These are phyloP conservation scores for Tachina fera DNA, from an alignment of 2,888 invertebrate genomes.

Conservation along the genomic window DNA sequence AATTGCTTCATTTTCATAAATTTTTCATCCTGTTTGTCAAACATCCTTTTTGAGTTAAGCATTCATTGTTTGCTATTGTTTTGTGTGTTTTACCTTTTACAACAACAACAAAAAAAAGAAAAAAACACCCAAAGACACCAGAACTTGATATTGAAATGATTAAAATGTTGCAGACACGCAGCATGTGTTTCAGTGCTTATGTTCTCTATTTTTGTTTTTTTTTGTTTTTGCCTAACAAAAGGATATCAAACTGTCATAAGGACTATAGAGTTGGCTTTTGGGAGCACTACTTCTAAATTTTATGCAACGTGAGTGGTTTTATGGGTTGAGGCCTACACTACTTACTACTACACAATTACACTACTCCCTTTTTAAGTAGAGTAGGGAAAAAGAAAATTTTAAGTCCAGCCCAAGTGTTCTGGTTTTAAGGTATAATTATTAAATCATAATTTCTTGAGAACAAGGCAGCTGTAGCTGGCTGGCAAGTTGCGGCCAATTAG, in stretches of 20 bases:
- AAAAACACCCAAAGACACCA: not conserved
- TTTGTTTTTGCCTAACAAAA: slow-evolving; percentile 24
- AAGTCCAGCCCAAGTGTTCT: not conserved
- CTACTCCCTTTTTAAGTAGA: not conserved
- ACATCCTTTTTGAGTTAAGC: slow-evolving; percentile 43
- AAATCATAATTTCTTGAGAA: slow-evolving; percentile 33
- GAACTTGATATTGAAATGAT: slow-evolving; percentile 60
- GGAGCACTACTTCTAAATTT: not conserved
- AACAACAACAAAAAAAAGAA: not conserved
- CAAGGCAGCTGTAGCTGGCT: not conserved
- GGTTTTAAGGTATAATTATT: not conserved
- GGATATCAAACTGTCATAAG: slow-evolving; percentile 1
- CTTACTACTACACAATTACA: too few species aligned
- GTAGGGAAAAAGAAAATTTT: slow-evolving; percentile 12
- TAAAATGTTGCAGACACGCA: slow-evolving; percentile 66
- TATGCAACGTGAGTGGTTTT: not conserved
- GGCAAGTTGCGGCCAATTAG: slow-evolving; percentile 4
- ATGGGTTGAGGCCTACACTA: not conserved
- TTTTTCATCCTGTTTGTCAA: slow-evolving; percentile 52
- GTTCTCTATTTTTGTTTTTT: not conserved
- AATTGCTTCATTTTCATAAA: slow-evolving; percentile 45
- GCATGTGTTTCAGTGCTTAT: slow-evolving; percentile 48
- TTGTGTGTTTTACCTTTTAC: slow-evolving; percentile 16
- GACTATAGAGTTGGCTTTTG: not conserved
- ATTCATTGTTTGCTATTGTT: slow-evolving; percentile 37